Evolutionary conservation across 2,113 vertebrate species (phyloP).

Genomic region (Neofelis nebulosa): DNA sequence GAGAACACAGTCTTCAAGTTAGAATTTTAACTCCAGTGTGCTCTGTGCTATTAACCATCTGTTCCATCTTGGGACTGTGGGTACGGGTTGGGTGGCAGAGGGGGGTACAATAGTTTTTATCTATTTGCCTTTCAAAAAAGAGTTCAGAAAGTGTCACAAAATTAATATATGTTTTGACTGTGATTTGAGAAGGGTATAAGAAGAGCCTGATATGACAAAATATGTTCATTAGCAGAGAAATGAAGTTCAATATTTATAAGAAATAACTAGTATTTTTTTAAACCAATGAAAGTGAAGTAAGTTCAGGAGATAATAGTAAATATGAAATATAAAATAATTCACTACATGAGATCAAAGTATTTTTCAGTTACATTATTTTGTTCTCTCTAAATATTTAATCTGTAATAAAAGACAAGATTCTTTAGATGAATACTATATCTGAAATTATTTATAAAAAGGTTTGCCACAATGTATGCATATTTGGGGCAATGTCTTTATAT

Average conservation of each 20-base stretch:
- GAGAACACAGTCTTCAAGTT: background rate
- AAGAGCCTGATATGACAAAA: background rate
- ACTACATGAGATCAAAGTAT: background rate
- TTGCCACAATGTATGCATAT: background rate
- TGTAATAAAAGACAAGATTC: background rate
- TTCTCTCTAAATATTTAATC: background rate
- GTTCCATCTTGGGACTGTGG: background rate
- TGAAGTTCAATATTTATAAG: background rate
- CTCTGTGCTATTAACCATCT: background rate
- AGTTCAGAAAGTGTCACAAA: background rate
- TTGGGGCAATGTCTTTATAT: background rate
- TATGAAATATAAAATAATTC: background rate
- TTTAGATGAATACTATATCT: background rate
- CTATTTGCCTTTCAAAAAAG: background rate
- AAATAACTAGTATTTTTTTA: background rate
- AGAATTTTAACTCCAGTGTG: background rate
- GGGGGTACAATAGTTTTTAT: background rate
- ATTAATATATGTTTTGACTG: background rate
- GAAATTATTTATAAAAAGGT: background rate
- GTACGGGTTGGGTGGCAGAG: rapidly evolving
- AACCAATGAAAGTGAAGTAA: background rate
- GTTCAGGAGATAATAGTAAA: background rate
- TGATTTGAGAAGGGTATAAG: background rate
- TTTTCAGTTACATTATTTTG: background rate
- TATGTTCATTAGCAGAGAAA: background rate